These are phyloP conservation scores for Vimba vimba DNA, from an alignment of 2,113 vertebrate species.

Conservation along the genomic window DNA sequence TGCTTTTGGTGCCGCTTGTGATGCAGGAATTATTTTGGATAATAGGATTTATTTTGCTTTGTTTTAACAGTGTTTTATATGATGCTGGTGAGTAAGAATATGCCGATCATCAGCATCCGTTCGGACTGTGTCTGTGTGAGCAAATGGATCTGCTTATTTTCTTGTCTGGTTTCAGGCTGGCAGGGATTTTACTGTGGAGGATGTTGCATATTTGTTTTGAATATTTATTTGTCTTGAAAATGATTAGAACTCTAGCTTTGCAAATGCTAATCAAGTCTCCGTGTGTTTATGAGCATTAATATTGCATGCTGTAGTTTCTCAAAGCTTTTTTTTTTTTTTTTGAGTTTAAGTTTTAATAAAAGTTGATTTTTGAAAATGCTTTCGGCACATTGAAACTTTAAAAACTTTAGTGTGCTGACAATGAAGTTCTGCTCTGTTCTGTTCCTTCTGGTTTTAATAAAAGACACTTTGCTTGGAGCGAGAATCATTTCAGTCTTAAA, in stretches of 20 bases:
- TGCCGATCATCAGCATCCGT: background rate
- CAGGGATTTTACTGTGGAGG: background rate
- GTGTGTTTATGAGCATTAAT: conserved; percentile 33
- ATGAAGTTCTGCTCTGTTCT: background rate
- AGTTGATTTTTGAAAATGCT: conserved; percentile 8
- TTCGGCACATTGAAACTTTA: background rate
- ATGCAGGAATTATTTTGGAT: background rate
- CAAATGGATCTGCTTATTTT: background rate
- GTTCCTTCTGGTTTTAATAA: conserved; percentile 17
- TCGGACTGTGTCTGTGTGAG: background rate
- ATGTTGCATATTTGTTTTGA: conserved; percentile 23
- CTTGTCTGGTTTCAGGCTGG: background rate
- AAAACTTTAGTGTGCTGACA: conserved; percentile 3
- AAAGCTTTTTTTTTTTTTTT: background rate
- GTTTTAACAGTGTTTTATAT: background rate
- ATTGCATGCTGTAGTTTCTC: conserved; percentile 28
- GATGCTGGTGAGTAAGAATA: background rate
- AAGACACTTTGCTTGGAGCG: conserved; percentile 5
- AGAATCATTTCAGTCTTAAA: background rate
- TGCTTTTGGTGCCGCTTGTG: background rate
- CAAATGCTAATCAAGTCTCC: conserved; percentile 18
- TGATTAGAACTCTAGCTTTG: conserved; percentile 17
- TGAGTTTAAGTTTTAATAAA: background rate
- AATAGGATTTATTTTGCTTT: background rate
- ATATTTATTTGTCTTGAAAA: conserved; percentile 33